phyloP scores from a whole-genome alignment of 2,797 vertebrate species.

The Diplodus puntazzo region DNA sequence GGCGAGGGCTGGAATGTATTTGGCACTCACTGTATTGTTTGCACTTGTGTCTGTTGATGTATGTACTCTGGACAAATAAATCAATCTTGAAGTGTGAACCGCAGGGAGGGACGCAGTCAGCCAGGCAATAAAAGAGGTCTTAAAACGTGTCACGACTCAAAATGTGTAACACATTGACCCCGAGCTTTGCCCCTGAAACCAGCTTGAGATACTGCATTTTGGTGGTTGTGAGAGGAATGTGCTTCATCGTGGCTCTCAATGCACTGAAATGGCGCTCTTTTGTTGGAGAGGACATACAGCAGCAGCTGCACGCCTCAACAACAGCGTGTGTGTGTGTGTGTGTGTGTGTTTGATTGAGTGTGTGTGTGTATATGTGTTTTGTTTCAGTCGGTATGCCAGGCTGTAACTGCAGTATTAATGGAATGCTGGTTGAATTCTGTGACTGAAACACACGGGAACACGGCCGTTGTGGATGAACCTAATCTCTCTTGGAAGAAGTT shows the following conservation, averaged over 20 bases:
- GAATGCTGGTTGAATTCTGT: conserved; percentile 64
- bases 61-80: too few relatives aligned
- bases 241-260: conserved; percentile 45
- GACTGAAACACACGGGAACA: conserved; percentile 61
- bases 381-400: conserved; percentile 53
- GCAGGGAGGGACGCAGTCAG: not conserved
- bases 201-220: not conserved
- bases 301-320: conserved; percentile 78
- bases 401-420: conserved; percentile 72
- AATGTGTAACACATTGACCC: not conserved
- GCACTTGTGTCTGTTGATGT: too few relatives aligned
- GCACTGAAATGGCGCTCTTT: conserved; percentile 74
- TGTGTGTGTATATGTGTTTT: conserved; percentile 43
- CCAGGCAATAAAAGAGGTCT: too few relatives aligned
- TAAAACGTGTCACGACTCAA: not conserved
- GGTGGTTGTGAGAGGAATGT: conserved; percentile 43
- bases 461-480: conserved; percentile 59
- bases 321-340: conserved; percentile 30
- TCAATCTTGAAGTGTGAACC: not conserved
- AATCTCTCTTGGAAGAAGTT: conserved; percentile 38
- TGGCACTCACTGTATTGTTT: too few relatives aligned
- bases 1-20: too few relatives aligned
- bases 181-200: conserved; percentile 10
- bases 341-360: not conserved
- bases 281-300: conserved; percentile 72